Conservation (phyloP, 2,888 invertebrate species). For the Mesoligia furuncula region DNA sequence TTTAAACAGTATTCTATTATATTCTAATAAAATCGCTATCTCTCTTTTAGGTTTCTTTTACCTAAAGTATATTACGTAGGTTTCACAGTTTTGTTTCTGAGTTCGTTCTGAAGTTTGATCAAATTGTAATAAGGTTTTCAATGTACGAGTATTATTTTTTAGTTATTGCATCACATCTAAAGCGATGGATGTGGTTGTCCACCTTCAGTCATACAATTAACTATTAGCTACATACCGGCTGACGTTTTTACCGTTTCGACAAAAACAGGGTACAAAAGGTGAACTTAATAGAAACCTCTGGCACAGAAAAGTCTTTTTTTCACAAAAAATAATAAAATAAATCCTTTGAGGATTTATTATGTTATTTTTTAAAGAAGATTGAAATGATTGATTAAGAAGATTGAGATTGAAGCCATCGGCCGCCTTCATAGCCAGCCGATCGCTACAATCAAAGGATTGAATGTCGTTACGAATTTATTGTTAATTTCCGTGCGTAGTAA, state of each 20-base stretch:
- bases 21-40: not conserved
- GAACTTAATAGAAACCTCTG: not conserved
- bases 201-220: not conserved
- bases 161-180: constrained; percentile 8
- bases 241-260: no score
- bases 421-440: no score
- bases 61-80: not conserved
- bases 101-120: constrained; percentile 19
- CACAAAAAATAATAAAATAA: not conserved
- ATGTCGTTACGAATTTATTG: not conserved
- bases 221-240: not conserved
- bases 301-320: not conserved
- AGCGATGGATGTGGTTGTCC: not conserved
- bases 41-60: constrained; percentile 13
- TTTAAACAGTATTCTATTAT: not conserved
- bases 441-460: not conserved
- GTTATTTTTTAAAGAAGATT: no score
- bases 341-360: not conserved
- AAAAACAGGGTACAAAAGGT: no score
- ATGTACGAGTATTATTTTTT: constrained; percentile 24
- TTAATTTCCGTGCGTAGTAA: no score
- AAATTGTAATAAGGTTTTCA: constrained; percentile 20
- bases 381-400: no score
- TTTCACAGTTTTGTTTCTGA: not conserved
- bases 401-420: no score